A percentile compares a stretch with the other conserved stretches of the same genome.
Conservation (phyloP, 2,888 invertebrate species). For the Amiota minor region DNA sequence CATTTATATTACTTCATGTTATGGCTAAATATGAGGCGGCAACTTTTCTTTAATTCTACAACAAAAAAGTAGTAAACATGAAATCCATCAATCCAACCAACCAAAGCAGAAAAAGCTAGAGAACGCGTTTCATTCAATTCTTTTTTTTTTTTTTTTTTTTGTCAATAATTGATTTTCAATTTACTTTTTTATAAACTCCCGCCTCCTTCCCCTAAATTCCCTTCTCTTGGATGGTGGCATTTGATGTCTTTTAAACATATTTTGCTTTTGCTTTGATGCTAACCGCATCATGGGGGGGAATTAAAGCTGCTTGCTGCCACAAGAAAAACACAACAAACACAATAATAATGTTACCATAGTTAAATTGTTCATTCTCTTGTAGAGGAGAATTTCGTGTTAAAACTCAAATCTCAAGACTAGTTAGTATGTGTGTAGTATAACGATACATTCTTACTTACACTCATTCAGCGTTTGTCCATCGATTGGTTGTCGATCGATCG, state of each 20-base stretch:
- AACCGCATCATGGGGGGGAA: background rate
- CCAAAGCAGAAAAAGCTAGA: background rate
- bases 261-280: slow-evolving; percentile 9
- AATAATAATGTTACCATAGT: slow-evolving; percentile 7
- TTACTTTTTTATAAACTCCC: background rate
- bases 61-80: background rate
- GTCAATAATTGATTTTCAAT: slow-evolving; percentile 27
- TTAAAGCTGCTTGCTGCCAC: background rate
- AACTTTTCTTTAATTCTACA: background rate
- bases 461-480: too few species aligned
- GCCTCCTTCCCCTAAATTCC: too few species aligned
- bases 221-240: background rate
- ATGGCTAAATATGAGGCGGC: slow-evolving; percentile 13
- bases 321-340: background rate
- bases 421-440: too few species aligned
- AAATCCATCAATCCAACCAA: slow-evolving; percentile 18
- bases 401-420: too few species aligned
- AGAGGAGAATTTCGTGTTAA: too few species aligned
- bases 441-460: too few species aligned
- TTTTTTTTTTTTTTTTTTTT: background rate
- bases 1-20: background rate
- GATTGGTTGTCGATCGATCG: too few species aligned
- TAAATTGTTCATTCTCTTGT: background rate
- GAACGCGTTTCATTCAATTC: slow-evolving; percentile 23
- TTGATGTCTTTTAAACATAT: slow-evolving; percentile 5